A percentile compares a stretch with the other conserved stretches of the same genome.
phyloP scores from a whole-genome alignment of 2,113 vertebrate species.

The Periophthalmodon schlosseri region DNA sequence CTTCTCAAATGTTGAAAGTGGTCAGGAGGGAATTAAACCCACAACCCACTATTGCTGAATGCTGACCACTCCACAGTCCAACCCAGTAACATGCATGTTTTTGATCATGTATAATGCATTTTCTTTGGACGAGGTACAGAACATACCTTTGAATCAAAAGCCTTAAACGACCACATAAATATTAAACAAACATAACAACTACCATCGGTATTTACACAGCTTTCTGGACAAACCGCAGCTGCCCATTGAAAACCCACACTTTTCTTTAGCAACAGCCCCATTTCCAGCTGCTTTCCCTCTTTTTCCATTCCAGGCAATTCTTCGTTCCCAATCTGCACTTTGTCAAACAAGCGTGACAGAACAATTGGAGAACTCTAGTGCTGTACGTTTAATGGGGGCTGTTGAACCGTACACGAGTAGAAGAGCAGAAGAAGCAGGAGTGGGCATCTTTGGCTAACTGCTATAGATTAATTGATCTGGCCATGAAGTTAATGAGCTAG shows the following conservation, averaged over 20 bases:
- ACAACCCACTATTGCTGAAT: too few relatives aligned
- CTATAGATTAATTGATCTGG: slow-evolving; percentile 77
- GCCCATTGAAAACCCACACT: not conserved
- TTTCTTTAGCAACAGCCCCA: not conserved
- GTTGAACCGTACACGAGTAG: slow-evolving; percentile 30
- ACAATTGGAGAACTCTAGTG: not conserved
- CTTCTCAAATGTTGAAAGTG: too few relatives aligned
- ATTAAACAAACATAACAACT: not conserved
- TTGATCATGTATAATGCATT: not conserved
- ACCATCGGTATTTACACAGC: not conserved
- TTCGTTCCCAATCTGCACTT: slow-evolving; percentile 10
- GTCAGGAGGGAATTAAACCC: too few relatives aligned
- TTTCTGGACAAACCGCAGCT: not conserved
- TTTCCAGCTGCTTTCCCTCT: not conserved
- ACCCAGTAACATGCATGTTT: too few relatives aligned
- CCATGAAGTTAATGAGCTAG: slow-evolving; percentile 76
- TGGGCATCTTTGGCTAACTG: slow-evolving; percentile 72
- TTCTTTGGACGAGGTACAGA: not conserved
- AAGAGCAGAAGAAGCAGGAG: slow-evolving; percentile 50
- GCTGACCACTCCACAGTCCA: too few relatives aligned
- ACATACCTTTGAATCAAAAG: not conserved
- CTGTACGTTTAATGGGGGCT: slow-evolving; percentile 33
- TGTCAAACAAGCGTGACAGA: slow-evolving; percentile 20
- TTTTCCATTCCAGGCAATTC: not conserved
- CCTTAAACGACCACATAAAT: not conserved